These are phyloP conservation scores for Pandemis corylana DNA, from an alignment of 2,888 invertebrate genomes.

Conservation along the genomic window DNA sequence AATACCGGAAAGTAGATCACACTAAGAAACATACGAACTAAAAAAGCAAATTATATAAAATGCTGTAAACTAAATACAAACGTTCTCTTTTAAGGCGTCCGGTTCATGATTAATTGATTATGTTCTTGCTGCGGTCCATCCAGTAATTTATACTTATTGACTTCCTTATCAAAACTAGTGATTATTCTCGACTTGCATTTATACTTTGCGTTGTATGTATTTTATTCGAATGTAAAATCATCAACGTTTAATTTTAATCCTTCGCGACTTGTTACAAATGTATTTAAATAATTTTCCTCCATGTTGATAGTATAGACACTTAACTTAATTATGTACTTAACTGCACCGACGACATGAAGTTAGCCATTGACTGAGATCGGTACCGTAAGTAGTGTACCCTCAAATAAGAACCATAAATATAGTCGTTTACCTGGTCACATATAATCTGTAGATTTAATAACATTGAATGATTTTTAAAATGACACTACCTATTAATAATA, in stretches of 20 bases:
- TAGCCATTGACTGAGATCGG: not conserved
- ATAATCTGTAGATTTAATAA: too few relatives aligned
- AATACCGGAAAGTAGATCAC: too few relatives aligned
- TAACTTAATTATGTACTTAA: not conserved
- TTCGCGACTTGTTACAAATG: not conserved
- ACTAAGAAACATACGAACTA: too few relatives aligned
- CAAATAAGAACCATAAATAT: too few relatives aligned
- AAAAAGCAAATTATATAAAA: too few relatives aligned
- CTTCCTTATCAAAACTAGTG: not conserved
- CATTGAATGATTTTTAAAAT: too few relatives aligned
- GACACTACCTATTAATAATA: too few relatives aligned
- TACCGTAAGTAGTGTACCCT: too few relatives aligned
- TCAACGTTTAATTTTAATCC: not conserved
- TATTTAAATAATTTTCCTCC: not conserved
- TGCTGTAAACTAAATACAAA: too few relatives aligned
- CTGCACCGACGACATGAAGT: not conserved
- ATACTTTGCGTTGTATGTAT: not conserved
- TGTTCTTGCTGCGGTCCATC: not conserved
- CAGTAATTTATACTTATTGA: slow-evolving; percentile 1
- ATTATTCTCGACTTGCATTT: not conserved
- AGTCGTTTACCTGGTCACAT: too few relatives aligned
- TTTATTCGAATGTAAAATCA: not conserved
- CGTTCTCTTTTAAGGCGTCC: too few relatives aligned
- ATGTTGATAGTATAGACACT: not conserved
- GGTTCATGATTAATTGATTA: too few relatives aligned